phyloP scores from a whole-genome alignment of 2,888 invertebrate genomes.

The Loripinus fragilis region DNA sequence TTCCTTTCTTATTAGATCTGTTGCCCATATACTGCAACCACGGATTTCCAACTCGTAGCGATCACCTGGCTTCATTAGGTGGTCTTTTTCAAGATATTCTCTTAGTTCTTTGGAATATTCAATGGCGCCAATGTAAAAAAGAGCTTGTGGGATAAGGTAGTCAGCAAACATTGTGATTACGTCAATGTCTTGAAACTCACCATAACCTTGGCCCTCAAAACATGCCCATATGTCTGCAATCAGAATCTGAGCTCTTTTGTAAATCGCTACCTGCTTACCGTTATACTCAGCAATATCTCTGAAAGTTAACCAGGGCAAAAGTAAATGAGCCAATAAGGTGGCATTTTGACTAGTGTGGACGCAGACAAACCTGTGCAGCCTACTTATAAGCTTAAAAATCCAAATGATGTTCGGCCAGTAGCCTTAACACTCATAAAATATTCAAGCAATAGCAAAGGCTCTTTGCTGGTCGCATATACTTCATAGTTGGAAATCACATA shows the following conservation, averaged over 20 bases:
- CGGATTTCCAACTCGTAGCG: constrained; percentile 95
- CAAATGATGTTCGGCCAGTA: no score
- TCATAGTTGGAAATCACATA: no score
- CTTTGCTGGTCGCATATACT: no score
- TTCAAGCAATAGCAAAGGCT: no score
- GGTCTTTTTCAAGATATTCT: constrained; percentile 86
- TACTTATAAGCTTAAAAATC: no score
- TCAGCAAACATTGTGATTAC: constrained; percentile 98
- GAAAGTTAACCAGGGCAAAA: not conserved
- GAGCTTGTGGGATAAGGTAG: constrained; percentile 94
- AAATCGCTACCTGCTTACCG: constrained; percentile 90
- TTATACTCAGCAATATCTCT: constrained; percentile 90
- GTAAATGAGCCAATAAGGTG: no score
- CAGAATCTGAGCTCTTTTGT: constrained; percentile 97
- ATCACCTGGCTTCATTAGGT: constrained; percentile 47
- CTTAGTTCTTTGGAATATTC: constrained; percentile 90
- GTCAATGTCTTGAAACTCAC: constrained; percentile 92
- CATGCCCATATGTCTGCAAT: constrained; percentile 97
- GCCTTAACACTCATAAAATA: no score
- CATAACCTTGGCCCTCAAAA: constrained; percentile 89
- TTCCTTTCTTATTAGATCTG: constrained; percentile 80
- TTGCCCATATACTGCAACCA: constrained; percentile 94
- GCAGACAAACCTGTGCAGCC: no score
- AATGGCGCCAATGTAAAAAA: constrained; percentile 92
- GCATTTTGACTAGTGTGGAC: no score